Evolutionary conservation across 2,888 invertebrate genomes (phyloP), one percentile per base, ranked within the genome.

Genomic region (Iphiclides podalirius): DNA sequence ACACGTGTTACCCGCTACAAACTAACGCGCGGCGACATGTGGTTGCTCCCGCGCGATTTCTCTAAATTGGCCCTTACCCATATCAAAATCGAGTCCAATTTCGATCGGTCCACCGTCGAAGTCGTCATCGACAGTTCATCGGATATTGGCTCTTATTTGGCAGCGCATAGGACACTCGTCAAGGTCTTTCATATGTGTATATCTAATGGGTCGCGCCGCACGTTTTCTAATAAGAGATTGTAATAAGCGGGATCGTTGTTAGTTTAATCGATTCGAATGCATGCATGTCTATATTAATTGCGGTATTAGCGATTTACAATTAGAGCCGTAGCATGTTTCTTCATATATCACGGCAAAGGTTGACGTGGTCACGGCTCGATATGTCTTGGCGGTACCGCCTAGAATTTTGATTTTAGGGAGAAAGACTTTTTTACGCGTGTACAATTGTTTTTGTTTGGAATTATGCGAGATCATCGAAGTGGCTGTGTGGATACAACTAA

Each of bases 1-100:
- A 82, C 87, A 87, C 84, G 84, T 86, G 87, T 67, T 72, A 60
- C 65, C 53, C 52, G 63, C 64, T 60, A 55, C 61, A 61, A 59
- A 66, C 66, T 60, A 62, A 62, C 58, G 60, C 58, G 55, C 48
- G 35, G 46, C 58, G 60, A 64, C 64, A 58, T 60, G 59, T 59
- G 65, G 56, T 54, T 55, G 50, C 53, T 57, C 53, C 53, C 48
- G 49, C 52, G 45, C 40, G 2, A 1, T 40, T 12, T 42, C 50
- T 50, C 49, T 51, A 14, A 62, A 57, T 45, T 52, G 41, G 47
- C 60, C 64, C 58, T 55, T 63, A 60, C 36, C 33, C 17, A 15
- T 11, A 43, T 53, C 26, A 11, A n/a, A 28, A 47, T 59, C 38
- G 23, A 59, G 61, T 54, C 52, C 28, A 55, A 52, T 55, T 54